A percentile compares a stretch with the other conserved stretches of the same genome.
Evolutionary conservation across 2,888 invertebrate species (phyloP).

Genomic region (Lycaena phlaeas): DNA sequence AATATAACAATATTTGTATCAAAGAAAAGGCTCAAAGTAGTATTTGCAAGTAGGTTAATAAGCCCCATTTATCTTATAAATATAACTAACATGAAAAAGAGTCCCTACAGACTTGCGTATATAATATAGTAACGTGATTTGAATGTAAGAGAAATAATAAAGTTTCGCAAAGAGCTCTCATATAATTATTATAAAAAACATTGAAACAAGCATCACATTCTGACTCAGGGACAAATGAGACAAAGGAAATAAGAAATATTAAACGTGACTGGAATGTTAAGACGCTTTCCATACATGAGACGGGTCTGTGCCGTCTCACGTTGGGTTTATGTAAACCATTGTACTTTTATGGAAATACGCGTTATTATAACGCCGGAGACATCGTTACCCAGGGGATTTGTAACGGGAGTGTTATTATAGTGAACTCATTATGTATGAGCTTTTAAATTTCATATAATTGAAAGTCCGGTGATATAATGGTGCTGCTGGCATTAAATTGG

Average conservation of each 20-base stretch:
- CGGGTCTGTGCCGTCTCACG: constrained; percentile 39
- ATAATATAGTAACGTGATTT: too few species aligned
- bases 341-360: constrained; percentile 45
- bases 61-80: too few species aligned
- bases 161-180: constrained; percentile 12
- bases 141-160: constrained; percentile 15
- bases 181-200: constrained; percentile 37
- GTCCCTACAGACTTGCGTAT: too few species aligned
- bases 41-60: too few species aligned
- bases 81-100: too few species aligned
- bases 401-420: constrained; percentile 26
- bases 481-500: too few species aligned
- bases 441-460: too few species aligned
- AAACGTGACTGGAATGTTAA: constrained; percentile 64
- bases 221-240: constrained; percentile 62
- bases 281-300: constrained; percentile 48
- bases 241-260: constrained; percentile 70
- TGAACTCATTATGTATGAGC: constrained; percentile 16
- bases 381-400: constrained; percentile 31
- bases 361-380: constrained; percentile 34
- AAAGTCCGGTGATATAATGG: too few species aligned
- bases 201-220: constrained; percentile 50
- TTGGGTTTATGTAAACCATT: constrained; percentile 42
- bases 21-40: too few species aligned
- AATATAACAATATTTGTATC: too few species aligned